phyloP scores from a whole-genome alignment of 2,797 vertebrate species.

The Peromyscus melanophrys region DNA sequence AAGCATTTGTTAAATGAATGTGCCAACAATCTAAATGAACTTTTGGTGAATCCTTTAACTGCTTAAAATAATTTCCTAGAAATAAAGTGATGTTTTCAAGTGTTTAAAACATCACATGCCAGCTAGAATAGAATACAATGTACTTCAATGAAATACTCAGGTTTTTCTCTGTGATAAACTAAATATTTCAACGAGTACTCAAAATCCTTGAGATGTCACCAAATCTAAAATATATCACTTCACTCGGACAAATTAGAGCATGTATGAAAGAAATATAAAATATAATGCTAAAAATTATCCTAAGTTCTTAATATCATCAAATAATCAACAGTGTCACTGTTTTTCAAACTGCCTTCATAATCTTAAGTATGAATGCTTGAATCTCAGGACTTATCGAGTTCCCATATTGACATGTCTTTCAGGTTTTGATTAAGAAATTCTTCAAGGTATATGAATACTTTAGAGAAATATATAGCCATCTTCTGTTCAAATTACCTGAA shows the following conservation, averaged over 20 bases:
- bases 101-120: slow-evolving; percentile 20
- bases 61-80: slow-evolving; percentile 56
- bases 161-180: slow-evolving; percentile 30
- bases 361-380: slow-evolving; percentile 42
- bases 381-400: slow-evolving; percentile 40
- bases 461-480: neutral
- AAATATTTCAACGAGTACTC: slow-evolving; percentile 28
- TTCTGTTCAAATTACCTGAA: slow-evolving; percentile 54
- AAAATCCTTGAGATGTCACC: neutral
- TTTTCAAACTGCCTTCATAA: slow-evolving; percentile 48
- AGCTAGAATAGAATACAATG: slow-evolving; percentile 41
- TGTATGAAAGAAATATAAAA: slow-evolving; percentile 23
- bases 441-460: slow-evolving; percentile 31
- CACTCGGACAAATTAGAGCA: neutral
- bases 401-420: neutral
- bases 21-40: slow-evolving; percentile 45
- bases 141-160: slow-evolving; percentile 49
- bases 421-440: slow-evolving; percentile 47
- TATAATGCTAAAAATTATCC: slow-evolving; percentile 17
- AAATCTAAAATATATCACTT: slow-evolving; percentile 53
- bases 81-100: slow-evolving; percentile 57
- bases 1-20: slow-evolving; percentile 41
- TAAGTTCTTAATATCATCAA: slow-evolving; percentile 51
- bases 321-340: slow-evolving; percentile 51
- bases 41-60: slow-evolving; percentile 33